A percentile compares a stretch with the other conserved stretches of the same genome.
phyloP scores from a whole-genome alignment of 2,888 invertebrate species.

The Drosophila formosana region DNA sequence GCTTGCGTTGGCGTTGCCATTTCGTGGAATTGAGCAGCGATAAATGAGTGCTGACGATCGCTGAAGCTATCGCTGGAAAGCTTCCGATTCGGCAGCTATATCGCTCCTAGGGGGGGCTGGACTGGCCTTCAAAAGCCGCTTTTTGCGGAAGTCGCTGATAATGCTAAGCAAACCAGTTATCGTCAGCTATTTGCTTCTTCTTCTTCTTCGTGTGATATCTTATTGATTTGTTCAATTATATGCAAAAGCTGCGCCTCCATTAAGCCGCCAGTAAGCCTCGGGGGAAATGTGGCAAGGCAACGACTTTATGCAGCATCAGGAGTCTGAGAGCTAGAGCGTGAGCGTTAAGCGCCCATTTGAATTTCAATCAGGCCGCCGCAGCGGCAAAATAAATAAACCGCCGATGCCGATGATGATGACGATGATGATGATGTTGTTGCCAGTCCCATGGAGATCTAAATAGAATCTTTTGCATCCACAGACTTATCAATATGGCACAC shows the following conservation, averaged over 20 bases:
- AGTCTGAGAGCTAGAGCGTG: conserved; percentile 4
- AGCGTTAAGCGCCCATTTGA: conserved; percentile 63
- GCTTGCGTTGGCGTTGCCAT: conserved; percentile 21
- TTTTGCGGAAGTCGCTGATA: conserved; percentile 51
- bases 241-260: neutral
- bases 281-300: conserved; percentile 26
- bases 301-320: conserved; percentile 54
- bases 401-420: conserved; percentile 21
- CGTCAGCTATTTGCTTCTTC: neutral
- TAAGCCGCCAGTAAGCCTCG: conserved; percentile 8
- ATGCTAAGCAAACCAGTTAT: conserved; percentile 12
- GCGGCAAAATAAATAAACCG: conserved; percentile 63
- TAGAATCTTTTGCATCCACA: conserved; percentile 19
- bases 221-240: conserved; percentile 5
- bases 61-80: conserved; percentile 43
- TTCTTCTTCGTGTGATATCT: conserved; percentile 5
- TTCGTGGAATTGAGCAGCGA: conserved; percentile 35
- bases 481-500: conserved; percentile 57
- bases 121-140: conserved; percentile 35
- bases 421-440: conserved; percentile 22
- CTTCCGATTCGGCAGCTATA: neutral
- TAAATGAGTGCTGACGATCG: conserved; percentile 42
- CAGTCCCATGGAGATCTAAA: conserved; percentile 9
- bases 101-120: conserved; percentile 6
- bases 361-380: conserved; percentile 63